Conservation (phyloP, 2,797 vertebrate species). For the Peromyscus nudipes region DNA sequence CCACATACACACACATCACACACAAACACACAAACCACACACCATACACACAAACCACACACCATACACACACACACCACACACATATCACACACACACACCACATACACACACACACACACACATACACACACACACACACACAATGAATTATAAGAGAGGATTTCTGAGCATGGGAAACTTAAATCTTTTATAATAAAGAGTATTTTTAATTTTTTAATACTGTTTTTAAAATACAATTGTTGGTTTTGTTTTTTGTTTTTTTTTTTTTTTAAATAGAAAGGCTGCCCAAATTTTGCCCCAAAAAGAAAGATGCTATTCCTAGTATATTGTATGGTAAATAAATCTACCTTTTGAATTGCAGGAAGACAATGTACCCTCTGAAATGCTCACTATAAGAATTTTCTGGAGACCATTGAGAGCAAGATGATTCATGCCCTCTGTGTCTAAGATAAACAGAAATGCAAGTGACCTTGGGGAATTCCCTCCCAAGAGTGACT, state of each 20-base stretch:
- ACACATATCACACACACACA: neutral
- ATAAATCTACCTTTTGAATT: slow-evolving; percentile 19
- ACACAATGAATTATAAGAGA: neutral
- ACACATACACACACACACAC: neutral
- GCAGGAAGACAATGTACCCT: neutral
- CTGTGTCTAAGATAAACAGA: neutral
- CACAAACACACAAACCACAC: neutral
- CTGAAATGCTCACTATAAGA: slow-evolving; percentile 16
- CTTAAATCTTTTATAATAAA: slow-evolving; percentile 1
- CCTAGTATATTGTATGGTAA: neutral
- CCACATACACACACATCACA: neutral
- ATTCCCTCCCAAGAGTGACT: neutral
- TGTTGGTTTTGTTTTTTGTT: neutral
- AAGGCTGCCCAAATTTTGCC: neutral
- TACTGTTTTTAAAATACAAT: neutral
- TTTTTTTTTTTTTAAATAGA: neutral
- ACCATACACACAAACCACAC: neutral
- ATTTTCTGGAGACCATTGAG: neutral
- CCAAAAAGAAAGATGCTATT: neutral
- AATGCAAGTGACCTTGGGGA: neutral
- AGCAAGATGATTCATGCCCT: neutral
- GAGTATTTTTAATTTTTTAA: neutral
- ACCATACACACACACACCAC: too few relatives aligned
- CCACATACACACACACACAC: neutral
- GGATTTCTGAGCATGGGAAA: neutral